These are phyloP conservation scores for Magallana ariakensis DNA, from an alignment of 1,140 invertebrate genomes.

Conservation along the genomic window DNA sequence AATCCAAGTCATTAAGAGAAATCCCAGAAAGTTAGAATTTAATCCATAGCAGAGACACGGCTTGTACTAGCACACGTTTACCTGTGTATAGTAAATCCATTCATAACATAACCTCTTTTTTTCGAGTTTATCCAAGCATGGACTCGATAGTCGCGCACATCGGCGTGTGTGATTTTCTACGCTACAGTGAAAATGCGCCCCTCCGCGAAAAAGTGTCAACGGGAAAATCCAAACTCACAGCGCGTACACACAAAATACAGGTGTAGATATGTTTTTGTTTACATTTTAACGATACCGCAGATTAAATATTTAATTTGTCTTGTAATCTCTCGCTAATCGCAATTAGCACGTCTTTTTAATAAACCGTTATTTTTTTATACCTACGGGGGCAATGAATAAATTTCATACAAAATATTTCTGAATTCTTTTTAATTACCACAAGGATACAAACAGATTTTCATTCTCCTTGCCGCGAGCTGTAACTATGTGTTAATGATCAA, in stretches of 20 bases:
- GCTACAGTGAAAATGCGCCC: neutral
- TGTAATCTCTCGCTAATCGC: too few species aligned
- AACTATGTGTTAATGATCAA: conserved; percentile 29
- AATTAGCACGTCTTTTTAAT: too few species aligned
- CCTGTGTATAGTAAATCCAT: conserved; percentile 30
- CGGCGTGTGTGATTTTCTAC: neutral
- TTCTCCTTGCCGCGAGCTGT: neutral
- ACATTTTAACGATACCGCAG: neutral
- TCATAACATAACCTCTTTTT: conserved; percentile 30
- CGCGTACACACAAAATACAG: neutral
- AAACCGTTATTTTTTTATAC: too few species aligned
- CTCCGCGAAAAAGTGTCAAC: conserved; percentile 7
- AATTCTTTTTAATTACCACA: too few species aligned
- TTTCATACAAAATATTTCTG: too few species aligned
- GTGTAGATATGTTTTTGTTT: conserved; percentile 26
- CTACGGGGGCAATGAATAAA: too few species aligned
- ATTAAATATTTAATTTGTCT: too few species aligned
- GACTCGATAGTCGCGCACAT: conserved; percentile 21
- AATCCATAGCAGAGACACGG: conserved; percentile 30
- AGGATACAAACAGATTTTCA: too few species aligned
- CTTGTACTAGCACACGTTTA: conserved; percentile 8
- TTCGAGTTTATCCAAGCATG: conserved; percentile 38
- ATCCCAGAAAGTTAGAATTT: neutral
- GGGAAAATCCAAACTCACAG: conserved; percentile 8
- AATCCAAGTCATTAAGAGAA: neutral